Base-by-base conservation (phyloP, 1,140 invertebrate genomes). In the Penaeus indicus region DNA sequence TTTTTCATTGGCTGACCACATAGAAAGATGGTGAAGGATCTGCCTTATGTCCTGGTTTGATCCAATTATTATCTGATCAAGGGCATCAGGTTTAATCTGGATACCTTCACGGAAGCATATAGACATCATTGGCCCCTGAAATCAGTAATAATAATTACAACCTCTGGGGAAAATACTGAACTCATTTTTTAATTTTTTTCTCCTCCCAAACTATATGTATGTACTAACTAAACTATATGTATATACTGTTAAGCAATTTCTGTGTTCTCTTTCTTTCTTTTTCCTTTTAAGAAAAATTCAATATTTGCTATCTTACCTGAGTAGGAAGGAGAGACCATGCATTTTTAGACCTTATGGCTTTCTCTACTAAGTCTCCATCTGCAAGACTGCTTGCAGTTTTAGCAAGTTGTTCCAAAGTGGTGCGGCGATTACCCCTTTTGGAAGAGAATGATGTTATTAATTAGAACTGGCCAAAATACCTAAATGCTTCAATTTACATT, bases 1-100 rank as follows among this genome's bases (percentile, higher is more conserved):
- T 91, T 94, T 93, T 32, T 93, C 91, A 72, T 94, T 94, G 0
- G 95, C 95, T 42, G 95, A 95, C 93, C 96, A 95, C 93, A 99
- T 93, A 1, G 96, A 95, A 69, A 99, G 93, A 92, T 98, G 95
- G 93, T 98, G 97, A 27, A 98, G 94, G 11, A 97, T 96, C 94
- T 99, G 98, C 60, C 99, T 94, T 85, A 99, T 95, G 93, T 99
- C 99, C 90, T 97, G 96, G 92, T 98, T 97, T 16, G 98, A 96
- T 21, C 96, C 96, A 38, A 94, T 93, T 85, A 99, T 98, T 63
- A 99, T 95, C 92, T 97, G 95, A 85, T 96, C 94, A 2, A 99
- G 91, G 64, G 95, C 95, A 63, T 97, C 95, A 0, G 95, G 94
- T 0, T 95, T 93, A 16, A 99, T 94, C 92, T 97, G 96, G 0